Conservation (phyloP, 2,113 vertebrate genomes). For the Acrocephalus kingi region DNA sequence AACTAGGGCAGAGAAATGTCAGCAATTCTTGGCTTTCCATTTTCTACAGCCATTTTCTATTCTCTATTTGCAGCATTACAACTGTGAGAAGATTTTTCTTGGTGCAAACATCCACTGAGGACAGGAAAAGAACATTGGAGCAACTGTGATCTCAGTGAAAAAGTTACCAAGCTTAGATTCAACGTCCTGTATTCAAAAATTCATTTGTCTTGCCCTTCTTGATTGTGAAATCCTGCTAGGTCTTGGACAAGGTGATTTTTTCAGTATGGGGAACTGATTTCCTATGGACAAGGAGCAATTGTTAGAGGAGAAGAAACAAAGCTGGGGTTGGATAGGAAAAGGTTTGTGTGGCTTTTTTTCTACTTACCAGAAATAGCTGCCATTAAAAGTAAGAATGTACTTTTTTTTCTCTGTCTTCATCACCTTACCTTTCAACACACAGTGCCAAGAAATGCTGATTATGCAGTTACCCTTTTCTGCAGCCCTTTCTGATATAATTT, state of each 20-base stretch:
- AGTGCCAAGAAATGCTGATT: neutral
- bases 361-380: neutral
- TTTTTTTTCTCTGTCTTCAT: neutral
- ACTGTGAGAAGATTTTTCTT: neutral
- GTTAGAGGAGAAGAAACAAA: neutral
- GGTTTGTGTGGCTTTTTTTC: neutral
- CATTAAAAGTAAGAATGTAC: neutral
- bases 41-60: neutral
- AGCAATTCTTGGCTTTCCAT: neutral
- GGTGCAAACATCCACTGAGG: neutral
- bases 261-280: neutral
- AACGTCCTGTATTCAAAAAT: neutral
- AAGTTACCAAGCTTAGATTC: neutral
- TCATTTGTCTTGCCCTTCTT: neutral
- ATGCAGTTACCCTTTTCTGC: neutral
- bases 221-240: neutral
- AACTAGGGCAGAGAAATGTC: neutral
- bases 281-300: neutral
- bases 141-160: neutral
- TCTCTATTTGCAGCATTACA: rapidly evolving
- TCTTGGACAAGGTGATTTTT: neutral
- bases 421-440: neutral
- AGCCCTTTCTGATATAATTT: neutral
- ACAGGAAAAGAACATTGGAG: neutral
- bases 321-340: neutral